Evolutionary conservation across 2,888 invertebrate genomes (phyloP).

Genomic region (Parnassius orleans): DNA sequence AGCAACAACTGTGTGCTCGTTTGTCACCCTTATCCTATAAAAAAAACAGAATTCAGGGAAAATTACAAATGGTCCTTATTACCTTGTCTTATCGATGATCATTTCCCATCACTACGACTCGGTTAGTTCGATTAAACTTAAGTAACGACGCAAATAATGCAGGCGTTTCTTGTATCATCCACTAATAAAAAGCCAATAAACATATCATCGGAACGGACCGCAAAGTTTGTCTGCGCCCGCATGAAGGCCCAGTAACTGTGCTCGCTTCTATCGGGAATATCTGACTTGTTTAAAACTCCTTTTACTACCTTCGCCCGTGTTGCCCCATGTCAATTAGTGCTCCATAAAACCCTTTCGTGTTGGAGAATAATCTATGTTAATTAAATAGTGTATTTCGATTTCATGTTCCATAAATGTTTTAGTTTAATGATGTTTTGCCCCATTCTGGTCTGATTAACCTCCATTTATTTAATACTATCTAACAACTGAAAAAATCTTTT

Average conservation of each 20-base stretch:
- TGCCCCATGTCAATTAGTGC: constrained; percentile 31
- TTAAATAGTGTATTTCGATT: constrained; percentile 11
- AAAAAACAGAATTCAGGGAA: too few species aligned
- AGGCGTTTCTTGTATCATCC: constrained; percentile 7
- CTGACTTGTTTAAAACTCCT: constrained; percentile 16
- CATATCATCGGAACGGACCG: constrained; percentile 13
- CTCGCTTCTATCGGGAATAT: neutral
- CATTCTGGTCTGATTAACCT: neutral
- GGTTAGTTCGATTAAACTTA: constrained; percentile 12
- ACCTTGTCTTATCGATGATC: neutral
- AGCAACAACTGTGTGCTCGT: too few species aligned
- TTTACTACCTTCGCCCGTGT: constrained; percentile 5
- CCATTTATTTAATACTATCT: neutral
- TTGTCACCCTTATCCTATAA: too few species aligned
- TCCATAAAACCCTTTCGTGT: constrained; percentile 27
- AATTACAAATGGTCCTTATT: too few species aligned
- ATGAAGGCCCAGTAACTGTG: neutral
- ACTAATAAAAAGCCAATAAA: constrained; percentile 26
- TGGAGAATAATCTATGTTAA: constrained; percentile 15
- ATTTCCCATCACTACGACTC: neutral
- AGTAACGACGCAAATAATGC: constrained; percentile 13
- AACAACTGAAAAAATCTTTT: neutral
- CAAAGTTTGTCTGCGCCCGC: constrained; percentile 21
- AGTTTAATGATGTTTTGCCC: neutral
- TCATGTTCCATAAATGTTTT: neutral